phyloP scores from a whole-genome alignment of 2,888 invertebrate genomes.

The Drosophila prolongata region DNA sequence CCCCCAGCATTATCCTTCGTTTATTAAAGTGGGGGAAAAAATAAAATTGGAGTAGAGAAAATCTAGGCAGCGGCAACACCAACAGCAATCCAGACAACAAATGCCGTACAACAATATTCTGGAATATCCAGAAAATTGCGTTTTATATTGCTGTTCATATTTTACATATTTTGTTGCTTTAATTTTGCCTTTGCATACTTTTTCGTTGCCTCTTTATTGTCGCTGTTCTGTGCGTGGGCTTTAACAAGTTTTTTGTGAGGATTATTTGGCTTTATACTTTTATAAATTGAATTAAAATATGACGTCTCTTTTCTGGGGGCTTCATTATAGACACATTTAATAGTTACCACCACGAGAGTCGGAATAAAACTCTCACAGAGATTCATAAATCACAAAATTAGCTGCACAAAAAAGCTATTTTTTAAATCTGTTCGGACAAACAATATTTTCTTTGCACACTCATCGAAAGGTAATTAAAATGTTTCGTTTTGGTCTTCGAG shows the following conservation, averaged over 20 bases:
- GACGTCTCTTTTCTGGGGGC: conserved; percentile 17
- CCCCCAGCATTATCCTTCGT: conserved; percentile 49
- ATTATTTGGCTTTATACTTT: conserved; percentile 42
- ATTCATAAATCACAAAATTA: conserved; percentile 26
- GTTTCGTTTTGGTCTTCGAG: conserved; percentile 65
- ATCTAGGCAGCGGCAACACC: conserved; percentile 46
- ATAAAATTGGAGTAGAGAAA: conserved; percentile 12
- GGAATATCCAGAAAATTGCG: conserved; percentile 71
- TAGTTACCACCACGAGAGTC: not conserved
- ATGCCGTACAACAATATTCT: conserved; percentile 18
- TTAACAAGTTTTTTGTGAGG: conserved; percentile 44
- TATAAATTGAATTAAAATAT: conserved; percentile 60
- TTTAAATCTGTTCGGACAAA: conserved; percentile 17
- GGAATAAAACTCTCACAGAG: conserved; percentile 12
- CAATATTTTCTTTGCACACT: conserved; percentile 74
- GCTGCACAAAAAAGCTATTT: conserved; percentile 29
- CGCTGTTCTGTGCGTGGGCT: conserved; percentile 35
- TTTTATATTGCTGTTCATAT: conserved; percentile 65
- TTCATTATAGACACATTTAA: conserved; percentile 16
- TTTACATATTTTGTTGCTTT: conserved; percentile 74
- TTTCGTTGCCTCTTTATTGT: conserved; percentile 10
- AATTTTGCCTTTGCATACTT: conserved; percentile 59
- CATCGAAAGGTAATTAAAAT: conserved; percentile 83
- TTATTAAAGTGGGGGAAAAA: conserved; percentile 57
- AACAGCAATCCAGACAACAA: conserved; percentile 17